Evolutionary conservation across 2,113 vertebrate species (phyloP).

Genomic region (Eleginops maclovinus): DNA sequence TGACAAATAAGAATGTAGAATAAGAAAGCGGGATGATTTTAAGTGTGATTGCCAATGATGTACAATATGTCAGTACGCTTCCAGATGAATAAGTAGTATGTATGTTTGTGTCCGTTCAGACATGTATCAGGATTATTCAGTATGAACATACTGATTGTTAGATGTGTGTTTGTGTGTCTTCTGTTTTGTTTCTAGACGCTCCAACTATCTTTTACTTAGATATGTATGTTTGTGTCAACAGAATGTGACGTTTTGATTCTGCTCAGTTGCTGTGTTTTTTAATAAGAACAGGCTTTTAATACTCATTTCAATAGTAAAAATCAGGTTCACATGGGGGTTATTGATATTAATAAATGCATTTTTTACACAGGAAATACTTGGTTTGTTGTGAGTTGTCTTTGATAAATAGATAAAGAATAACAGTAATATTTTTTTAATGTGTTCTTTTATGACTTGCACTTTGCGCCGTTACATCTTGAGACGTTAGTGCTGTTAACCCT

Average conservation of each 20-base stretch:
- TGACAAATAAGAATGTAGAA: conserved; percentile 20
- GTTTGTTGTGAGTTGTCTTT: conserved; percentile 14
- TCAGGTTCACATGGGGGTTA: conserved; percentile 43
- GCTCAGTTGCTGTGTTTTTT: not conserved
- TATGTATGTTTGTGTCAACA: conserved; percentile 11
- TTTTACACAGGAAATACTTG: conserved; percentile 58
- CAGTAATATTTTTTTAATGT: not conserved
- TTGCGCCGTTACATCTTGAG: not conserved
- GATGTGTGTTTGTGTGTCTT: conserved; percentile 21
- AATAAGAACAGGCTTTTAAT: conserved; percentile 13
- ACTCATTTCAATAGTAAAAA: conserved; percentile 17
- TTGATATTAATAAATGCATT: conserved; percentile 61
- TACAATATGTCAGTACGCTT: not conserved
- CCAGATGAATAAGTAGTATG: not conserved
- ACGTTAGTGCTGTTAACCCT: not conserved
- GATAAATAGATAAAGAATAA: not conserved
- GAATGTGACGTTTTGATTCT: conserved; percentile 41
- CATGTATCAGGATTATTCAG: not conserved
- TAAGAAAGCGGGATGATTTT: too few relatives aligned
- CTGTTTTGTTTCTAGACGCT: not conserved
- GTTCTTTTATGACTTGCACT: not conserved
- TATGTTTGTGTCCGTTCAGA: conserved; percentile 2
- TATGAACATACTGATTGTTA: not conserved
- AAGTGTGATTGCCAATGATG: not conserved
- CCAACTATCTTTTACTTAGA: not conserved